Percentiles rank a stretch among this genome's conserved stretches.
Conservation (phyloP, 2,113 vertebrate species). For the Lathamus discolor region DNA sequence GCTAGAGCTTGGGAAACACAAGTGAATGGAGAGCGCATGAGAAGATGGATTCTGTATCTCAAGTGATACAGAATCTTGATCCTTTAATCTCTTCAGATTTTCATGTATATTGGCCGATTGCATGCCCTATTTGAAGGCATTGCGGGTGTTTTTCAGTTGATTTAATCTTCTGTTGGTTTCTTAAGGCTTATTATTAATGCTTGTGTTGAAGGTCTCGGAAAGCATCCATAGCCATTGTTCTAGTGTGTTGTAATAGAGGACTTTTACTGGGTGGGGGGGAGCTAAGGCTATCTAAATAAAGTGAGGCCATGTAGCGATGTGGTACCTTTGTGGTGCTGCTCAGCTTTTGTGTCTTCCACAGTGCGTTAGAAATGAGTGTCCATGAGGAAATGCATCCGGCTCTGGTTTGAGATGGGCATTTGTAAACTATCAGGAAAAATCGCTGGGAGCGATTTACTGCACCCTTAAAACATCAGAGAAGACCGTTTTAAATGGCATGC, state of each 20-base stretch:
- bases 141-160: background rate
- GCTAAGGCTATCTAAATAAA: background rate
- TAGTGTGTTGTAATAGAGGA: too few species aligned
- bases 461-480: background rate
- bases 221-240: rapidly evolving
- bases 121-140: rapidly evolving
- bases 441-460: rapidly evolving
- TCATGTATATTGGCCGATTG: background rate
- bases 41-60: background rate
- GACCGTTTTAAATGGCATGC: rapidly evolving
- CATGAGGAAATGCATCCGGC: background rate
- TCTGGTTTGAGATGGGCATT: background rate
- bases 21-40: background rate
- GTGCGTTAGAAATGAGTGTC: background rate
- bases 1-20: background rate
- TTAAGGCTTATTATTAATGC: background rate
- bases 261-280: background rate
- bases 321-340: background rate
- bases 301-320: rapidly evolving
- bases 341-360: rapidly evolving
- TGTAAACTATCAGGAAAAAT: background rate
- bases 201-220: background rate
- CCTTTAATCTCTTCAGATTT: background rate
- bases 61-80: too few species aligned
- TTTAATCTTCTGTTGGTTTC: background rate